Evolutionary conservation across 2,888 invertebrate species (phyloP), one percentile per base, ranked within the genome.

Genomic region (Drosophila barbarae): DNA sequence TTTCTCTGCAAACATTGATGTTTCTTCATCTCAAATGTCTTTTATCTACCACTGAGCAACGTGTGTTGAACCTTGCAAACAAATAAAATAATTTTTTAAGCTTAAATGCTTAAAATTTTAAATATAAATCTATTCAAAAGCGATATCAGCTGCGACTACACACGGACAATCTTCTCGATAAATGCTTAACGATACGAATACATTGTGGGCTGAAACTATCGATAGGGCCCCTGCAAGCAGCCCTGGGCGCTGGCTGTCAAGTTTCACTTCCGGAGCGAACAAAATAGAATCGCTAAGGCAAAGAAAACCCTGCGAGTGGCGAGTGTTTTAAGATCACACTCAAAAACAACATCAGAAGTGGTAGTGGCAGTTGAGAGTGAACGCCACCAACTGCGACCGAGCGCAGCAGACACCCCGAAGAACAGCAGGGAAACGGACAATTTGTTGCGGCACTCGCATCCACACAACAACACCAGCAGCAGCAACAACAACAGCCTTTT

Each of bases 281-380:
- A 87, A 89, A 77, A 85, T 79, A 85, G 61, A 85, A 81, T 83
- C 77, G 76, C 77, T 71, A 78, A 82, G 73, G 82, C 84, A 71
- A 76, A 84, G 72, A 81, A 84, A 84, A 72, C 81, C 84, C 77
- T 93, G 93, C 93, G 93, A 93, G 93, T 93, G 68, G 68, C 68
- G 92, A 92, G 78, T 78, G 78, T 74, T 92, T 92, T 92, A 88
- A 88, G 88, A 87, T 88, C 88, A 88, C 84, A 92, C 92, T 88
- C 88, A 82, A 87, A 86, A 87, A 86, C 86, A 88, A 87, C 87
- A 88, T 86, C 88, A 80, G 78, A 81, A 68, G 68, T 68, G 68
- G 68, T 68, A 68, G 84, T 81, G 84, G 87, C 86, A 87, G 86
- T 87, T 85, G 86, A 84, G 84, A 79, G 42, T 13, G 86, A 86